A percentile compares a stretch with the other conserved stretches of the same genome.
phyloP scores from a whole-genome alignment of 2,797 vertebrate genomes.

The Sebastes hubbsi region DNA sequence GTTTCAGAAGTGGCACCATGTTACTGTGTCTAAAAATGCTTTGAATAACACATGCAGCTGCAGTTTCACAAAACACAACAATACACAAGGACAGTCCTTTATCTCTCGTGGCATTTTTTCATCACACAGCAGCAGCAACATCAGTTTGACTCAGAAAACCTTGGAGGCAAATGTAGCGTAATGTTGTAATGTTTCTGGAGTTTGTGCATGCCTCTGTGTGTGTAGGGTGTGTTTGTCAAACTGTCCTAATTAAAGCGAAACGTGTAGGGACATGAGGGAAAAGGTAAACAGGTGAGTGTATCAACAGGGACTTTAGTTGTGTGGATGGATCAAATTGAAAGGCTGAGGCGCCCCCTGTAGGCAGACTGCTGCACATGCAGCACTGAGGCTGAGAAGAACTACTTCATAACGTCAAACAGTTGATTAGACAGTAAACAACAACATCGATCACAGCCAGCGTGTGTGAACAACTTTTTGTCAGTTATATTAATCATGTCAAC shows the following conservation, averaged over 20 bases:
- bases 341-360: conserved; percentile 73
- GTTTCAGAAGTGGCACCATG: background rate
- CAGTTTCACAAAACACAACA: conserved; percentile 10
- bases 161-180: conserved; percentile 12
- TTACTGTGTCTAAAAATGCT: background rate
- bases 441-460: conserved; percentile 14
- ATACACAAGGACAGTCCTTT: conserved; percentile 47
- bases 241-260: background rate
- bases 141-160: conserved; percentile 17
- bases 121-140: conserved; percentile 8
- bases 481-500: background rate
- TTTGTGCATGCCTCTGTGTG: background rate
- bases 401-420: conserved; percentile 25
- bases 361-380: conserved; percentile 3
- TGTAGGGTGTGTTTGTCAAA: background rate
- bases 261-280: conserved; percentile 23
- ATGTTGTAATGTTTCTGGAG: background rate
- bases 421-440: background rate
- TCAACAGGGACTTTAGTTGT: background rate
- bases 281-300: conserved; percentile 30
- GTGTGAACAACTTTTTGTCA: background rate
- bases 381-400: background rate
- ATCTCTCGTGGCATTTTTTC: conserved; percentile 41
- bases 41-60: conserved; percentile 17
- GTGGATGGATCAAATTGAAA: conserved; percentile 28